phyloP scores from a whole-genome alignment of 1,140 invertebrate species.

The Holcopasites calliopsidis region DNA sequence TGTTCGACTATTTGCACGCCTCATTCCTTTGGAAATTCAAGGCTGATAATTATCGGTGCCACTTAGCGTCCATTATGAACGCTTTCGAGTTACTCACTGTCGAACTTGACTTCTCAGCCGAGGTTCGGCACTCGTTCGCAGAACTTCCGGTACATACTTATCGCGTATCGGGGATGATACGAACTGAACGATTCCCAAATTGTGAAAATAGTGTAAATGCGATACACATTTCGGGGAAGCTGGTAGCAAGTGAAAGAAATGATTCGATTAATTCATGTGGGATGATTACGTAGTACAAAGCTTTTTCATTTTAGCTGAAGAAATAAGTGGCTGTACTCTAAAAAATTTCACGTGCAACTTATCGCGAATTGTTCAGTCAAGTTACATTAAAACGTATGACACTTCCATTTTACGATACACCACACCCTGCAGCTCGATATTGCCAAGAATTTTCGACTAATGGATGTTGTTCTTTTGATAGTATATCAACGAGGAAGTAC shows the following conservation, averaged over 20 bases:
- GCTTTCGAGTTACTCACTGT: constrained; percentile 13
- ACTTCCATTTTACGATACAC: not conserved
- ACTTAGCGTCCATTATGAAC: not conserved
- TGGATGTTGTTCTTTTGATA: not conserved
- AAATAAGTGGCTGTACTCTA: too few relatives aligned
- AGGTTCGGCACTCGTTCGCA: constrained; percentile 1
- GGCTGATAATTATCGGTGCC: not conserved
- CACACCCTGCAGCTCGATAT: not conserved
- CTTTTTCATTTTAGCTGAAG: too few relatives aligned
- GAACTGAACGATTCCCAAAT: not conserved
- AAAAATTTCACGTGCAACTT: too few relatives aligned
- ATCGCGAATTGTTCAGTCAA: too few relatives aligned
- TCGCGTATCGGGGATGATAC: not conserved
- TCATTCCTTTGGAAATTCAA: constrained; percentile 25
- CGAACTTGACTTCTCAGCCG: constrained; percentile 10
- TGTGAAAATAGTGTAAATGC: not conserved
- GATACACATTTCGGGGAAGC: too few relatives aligned
- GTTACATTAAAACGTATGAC: not conserved
- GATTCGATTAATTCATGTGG: too few relatives aligned
- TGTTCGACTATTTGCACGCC: not conserved
- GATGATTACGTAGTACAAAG: too few relatives aligned
- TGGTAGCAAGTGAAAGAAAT: too few relatives aligned
- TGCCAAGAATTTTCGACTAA: not conserved
- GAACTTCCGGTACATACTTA: not conserved
- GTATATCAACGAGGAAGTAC: constrained; percentile 2